Base-by-base conservation (phyloP, 2,797 vertebrate genomes). In the Hybognathus amarus region DNA sequence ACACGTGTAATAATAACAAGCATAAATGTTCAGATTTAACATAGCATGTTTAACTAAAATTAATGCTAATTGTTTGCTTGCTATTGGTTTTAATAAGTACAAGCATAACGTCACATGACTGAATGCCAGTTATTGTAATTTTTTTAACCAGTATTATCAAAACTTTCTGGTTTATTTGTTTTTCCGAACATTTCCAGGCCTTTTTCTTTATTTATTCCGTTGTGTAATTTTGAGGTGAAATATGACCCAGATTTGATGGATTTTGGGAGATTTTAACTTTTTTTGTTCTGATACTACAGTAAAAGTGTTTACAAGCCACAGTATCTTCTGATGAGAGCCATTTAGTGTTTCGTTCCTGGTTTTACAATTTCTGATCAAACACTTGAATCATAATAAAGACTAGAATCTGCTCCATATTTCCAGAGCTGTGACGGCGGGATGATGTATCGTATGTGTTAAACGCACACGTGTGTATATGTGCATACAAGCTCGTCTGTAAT, bases 241-340 rank as follows among this genome's bases (percentile, higher is more conserved):
- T 82, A 36, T 64, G 70, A 74, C 69, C 69, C 30, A 47, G 30
- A 22, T 8, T 18, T 12, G 8, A 15, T 42, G 75, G n/a, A 15
- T 77, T 69, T 22, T 8, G 17, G 30, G 56, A 45, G 54, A 61
- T 24, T 40, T 63, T 27, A n/a, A 61, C n/a, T 22, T 76, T 68
- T 36, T 36, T 67, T 67, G 24, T 64, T 73, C 52, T 27, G 68
- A 85, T 77, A 85, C n/a, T 69, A 80, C 81, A 86, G 69, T 56
- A 73, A 85, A 84, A 71, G 64, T 88, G 83, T 86, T 88, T 86
- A 88, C 85, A 83, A 56, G 36, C 27, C 74, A 77, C 56, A 45
- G 66, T 85, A 56, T 22, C 54, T 70, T 86, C 67, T 27, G 67
- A 59, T 54, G 20, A 77, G 47, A 5, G 56, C 77, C 47, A 45